Conservation (phyloP, 23 tunicate genomes). For the Phallusia fumigata region DNA sequence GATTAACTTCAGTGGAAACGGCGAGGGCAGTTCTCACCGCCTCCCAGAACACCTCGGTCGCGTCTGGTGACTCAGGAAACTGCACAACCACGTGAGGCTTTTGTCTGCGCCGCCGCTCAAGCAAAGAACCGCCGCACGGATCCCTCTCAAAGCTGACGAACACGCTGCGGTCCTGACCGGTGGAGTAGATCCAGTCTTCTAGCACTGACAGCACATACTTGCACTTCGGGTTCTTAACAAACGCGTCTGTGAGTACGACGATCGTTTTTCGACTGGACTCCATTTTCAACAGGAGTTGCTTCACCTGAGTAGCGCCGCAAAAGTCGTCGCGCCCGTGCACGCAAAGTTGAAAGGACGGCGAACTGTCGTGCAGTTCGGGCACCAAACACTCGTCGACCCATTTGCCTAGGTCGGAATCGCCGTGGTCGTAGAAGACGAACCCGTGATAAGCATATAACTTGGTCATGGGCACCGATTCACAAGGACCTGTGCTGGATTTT, state of each 20-base stretch:
- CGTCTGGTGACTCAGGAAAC: neutral
- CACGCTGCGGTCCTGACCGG: conserved; percentile 12
- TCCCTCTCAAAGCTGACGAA: neutral
- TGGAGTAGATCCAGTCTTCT: conserved; percentile 31
- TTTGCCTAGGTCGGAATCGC: conserved; percentile 11
- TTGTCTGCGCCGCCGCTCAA: neutral
- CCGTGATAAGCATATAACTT: conserved; percentile 21
- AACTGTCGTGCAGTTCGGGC: conserved; percentile 12
- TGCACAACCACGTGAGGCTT: neutral
- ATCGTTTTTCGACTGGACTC: conserved; percentile 34
- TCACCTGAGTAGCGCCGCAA: conserved; percentile 32
- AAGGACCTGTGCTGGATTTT: too few species aligned
- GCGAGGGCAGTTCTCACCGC: neutral
- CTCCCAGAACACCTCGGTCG: neutral
- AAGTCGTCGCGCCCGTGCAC: conserved; percentile 37
- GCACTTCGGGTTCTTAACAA: conserved; percentile 15
- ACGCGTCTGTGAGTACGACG: neutral
- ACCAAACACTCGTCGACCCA: conserved; percentile 30
- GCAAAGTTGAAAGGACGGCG: neutral
- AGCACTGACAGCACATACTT: conserved; percentile 30
- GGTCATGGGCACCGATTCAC: neutral
- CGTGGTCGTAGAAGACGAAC: conserved; percentile 32
- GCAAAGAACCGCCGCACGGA: neutral
- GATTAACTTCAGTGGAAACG: neutral
- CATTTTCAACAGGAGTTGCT: conserved; percentile 29